Base-by-base conservation (phyloP, 2,113 vertebrate genomes). In the Myodes glareolus region DNA sequence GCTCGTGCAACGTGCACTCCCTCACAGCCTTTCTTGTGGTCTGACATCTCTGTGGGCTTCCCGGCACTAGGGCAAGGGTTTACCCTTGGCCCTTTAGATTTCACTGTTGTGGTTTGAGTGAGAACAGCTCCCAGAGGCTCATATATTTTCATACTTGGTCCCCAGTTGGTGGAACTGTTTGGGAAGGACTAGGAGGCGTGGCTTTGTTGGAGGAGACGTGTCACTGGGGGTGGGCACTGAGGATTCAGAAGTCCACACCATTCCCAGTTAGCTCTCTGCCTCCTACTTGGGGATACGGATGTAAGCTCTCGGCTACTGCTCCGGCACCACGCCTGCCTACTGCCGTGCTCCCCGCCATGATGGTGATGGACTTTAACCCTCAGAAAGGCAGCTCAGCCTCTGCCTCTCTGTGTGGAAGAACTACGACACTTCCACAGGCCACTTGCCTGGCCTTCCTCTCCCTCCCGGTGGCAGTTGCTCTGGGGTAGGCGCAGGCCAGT, bases 41-140 rank as follows among this genome's bases (percentile, higher is more conserved):
- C 77, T 0, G 96, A 75, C 94, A 91, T 96, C 80, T 94, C 87
- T n/a, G 92, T 97, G 95, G 89, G n/a, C 70, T 94, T 92, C 61
- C 42, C 94, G 88, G 67, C 87, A 93, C 73, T 97, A 85, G 55
- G 36, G 3, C 95, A 93, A 89, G 85, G 61, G 9, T 33, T 85
- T 33, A 67, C 72, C 29, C 31, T 78, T 52, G 47, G 82, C 73
- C 96, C 84, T 93, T 58, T 88, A 65, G 61, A 78, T n/a, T 67
- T 85, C 45, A 78, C 73, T 33, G n/a, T 29, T 39, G 13, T 42
- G 61, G 81, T 31, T 63, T 42, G n/a, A 84, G 17, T 63, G 81
- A 63, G n/a, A 31, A 63, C 3, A 29, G 25, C 7, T 25, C 12
- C 25, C 55, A 29, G 3, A 42, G 39, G 27, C n/a, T 85, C 81